A percentile compares a stretch with the other conserved stretches of the same genome.
Evolutionary conservation across 2,888 invertebrate species (phyloP).

Genomic region (Drosophila cognata): DNA sequence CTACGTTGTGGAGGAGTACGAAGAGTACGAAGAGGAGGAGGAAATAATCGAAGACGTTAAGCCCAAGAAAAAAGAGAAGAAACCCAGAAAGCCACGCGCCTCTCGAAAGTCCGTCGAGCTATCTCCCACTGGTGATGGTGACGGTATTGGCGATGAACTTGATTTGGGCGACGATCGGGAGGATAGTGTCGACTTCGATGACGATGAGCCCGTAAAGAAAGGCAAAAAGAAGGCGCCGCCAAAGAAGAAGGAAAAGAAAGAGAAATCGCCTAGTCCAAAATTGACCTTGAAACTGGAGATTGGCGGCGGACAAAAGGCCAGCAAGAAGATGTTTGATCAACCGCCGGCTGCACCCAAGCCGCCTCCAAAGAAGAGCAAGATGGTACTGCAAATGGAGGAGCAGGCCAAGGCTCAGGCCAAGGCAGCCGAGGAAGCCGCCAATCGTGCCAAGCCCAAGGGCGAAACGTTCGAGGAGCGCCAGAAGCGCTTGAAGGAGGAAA

Average conservation of each 20-base stretch:
- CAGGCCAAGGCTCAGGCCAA: constrained; percentile 84
- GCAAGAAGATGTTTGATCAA: constrained; percentile 84
- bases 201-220: constrained; percentile 81
- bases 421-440: constrained; percentile 81
- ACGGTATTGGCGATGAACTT: constrained; percentile 55
- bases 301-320: constrained; percentile 82
- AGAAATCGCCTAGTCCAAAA: constrained; percentile 83
- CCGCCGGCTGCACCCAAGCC: constrained; percentile 80
- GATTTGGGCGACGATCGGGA: constrained; percentile 74
- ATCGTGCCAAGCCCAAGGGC: constrained; percentile 81
- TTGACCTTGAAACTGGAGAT: constrained; percentile 83
- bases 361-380: constrained; percentile 84
- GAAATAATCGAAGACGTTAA: constrained; percentile 81
- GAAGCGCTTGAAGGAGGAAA: constrained; percentile 82
- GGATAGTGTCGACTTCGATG: constrained; percentile 81
- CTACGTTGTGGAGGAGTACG: constrained; percentile 85
- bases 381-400: constrained; percentile 84
- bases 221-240: constrained; percentile 82
- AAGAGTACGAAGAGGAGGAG: constrained; percentile 81
- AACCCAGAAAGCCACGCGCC: constrained; percentile 72
- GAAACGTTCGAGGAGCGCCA: constrained; percentile 83
- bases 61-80: constrained; percentile 83
- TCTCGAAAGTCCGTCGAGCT: constrained; percentile 76
- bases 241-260: constrained; percentile 83
- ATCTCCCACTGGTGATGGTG: constrained; percentile 50